Conservation (phyloP, 1,140 invertebrate genomes). For the Zaprionus taronus region DNA sequence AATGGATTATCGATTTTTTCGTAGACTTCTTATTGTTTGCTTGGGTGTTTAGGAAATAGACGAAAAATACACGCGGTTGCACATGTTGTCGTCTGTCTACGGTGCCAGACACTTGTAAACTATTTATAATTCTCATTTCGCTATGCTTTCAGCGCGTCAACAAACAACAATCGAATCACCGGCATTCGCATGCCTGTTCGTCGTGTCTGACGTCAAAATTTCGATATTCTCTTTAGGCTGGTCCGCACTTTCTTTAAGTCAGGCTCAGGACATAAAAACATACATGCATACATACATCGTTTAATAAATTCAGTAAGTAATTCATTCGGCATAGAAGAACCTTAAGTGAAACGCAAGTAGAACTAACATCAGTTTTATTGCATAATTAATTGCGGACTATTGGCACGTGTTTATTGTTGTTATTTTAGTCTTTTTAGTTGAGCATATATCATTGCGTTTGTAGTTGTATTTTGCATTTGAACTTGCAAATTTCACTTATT, state of each 20-base stretch:
- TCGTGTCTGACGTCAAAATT: conserved; percentile 40
- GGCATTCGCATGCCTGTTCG: conserved; percentile 56
- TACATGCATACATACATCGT: conserved; percentile 43
- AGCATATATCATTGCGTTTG: neutral
- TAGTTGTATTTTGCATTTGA: conserved; percentile 14
- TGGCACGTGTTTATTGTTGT: conserved; percentile 11
- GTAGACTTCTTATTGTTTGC: conserved; percentile 12
- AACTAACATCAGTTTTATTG: conserved; percentile 62
- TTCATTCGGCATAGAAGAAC: conserved; percentile 14
- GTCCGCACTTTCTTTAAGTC: conserved; percentile 44
- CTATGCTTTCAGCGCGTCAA: conserved; percentile 55
- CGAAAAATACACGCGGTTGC: conserved; percentile 8
- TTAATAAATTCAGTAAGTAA: conserved; percentile 67
- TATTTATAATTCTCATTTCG: conserved; percentile 74
- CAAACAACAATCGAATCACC: conserved; percentile 38
- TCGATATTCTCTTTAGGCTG: conserved; percentile 35
- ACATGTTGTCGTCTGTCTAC: conserved; percentile 27
- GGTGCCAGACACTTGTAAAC: conserved; percentile 76
- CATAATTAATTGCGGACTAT: conserved; percentile 64
- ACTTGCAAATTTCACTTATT: conserved; percentile 34
- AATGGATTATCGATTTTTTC: conserved; percentile 71
- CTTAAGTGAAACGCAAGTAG: conserved; percentile 52
- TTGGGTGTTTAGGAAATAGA: neutral
- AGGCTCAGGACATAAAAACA: conserved; percentile 9
- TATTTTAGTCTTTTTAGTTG: conserved; percentile 11